A percentile compares a stretch with the other conserved stretches of the same genome.
Conservation (phyloP, 2,888 invertebrate genomes). For the Celastrina argiolus region DNA sequence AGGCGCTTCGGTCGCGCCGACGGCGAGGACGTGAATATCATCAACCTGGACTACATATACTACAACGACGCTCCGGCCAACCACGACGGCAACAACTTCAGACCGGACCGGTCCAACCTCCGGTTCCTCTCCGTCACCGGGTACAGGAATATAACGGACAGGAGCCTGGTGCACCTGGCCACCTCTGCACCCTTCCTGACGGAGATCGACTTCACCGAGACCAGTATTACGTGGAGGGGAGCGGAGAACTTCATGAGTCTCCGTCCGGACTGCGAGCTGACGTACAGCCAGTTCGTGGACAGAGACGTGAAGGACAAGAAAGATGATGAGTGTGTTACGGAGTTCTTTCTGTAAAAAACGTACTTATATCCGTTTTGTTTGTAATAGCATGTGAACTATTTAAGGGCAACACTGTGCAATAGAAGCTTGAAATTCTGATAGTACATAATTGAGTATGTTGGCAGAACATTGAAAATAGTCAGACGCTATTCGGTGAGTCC, state of each 20-base stretch:
- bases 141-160: slow-evolving; percentile 80
- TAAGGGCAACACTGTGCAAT: slow-evolving; percentile 16
- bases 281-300: slow-evolving; percentile 39
- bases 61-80: slow-evolving; percentile 33
- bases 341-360: slow-evolving; percentile 22
- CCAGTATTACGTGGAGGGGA: slow-evolving; percentile 79
- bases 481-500: not conserved
- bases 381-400: not conserved
- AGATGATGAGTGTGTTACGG: not conserved
- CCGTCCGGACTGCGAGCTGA: slow-evolving; percentile 78
- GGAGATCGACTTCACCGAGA: slow-evolving; percentile 82
- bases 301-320: slow-evolving; percentile 22
- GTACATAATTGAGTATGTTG: not conserved
- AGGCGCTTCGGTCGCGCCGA: slow-evolving; percentile 55
- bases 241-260: slow-evolving; percentile 78
- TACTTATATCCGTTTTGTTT: not conserved
- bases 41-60: slow-evolving; percentile 44
- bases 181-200: slow-evolving; percentile 78
- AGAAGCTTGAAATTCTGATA: not conserved
- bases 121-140: slow-evolving; percentile 75
- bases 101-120: slow-evolving; percentile 66
- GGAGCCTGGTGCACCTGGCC: slow-evolving; percentile 78
- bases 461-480: not conserved
- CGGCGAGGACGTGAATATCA: slow-evolving; percentile 49
- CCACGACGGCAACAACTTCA: slow-evolving; percentile 29